Base-by-base conservation (phyloP, 2,113 vertebrate genomes). In the Strigops habroptila region DNA sequence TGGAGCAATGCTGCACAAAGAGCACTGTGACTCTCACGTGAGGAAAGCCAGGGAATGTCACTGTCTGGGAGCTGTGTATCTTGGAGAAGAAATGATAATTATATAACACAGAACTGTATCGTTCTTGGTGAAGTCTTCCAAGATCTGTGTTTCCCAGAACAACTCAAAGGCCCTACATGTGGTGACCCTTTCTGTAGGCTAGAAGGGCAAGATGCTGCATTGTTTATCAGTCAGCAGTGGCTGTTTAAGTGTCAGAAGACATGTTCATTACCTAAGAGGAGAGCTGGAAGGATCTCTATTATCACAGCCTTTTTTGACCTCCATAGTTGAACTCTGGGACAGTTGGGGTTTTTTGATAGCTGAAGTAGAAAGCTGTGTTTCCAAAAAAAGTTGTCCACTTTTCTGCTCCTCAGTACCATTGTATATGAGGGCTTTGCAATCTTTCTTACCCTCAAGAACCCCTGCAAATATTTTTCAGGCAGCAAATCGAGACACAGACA, bases 311-410 rank as follows among this genome's bases (percentile, higher is more conserved):
- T 65, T 49, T 73, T 23, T 37, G 18, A 92, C 81, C 49, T n/a
- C 33, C 77, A 49, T 35, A 46, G 83, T 93, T 94, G 86, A 96
- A 89, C 83, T 65, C 82, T 73, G 80, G 8, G 67, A 27, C 55
- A 49, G 64, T 7, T 83, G 33, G 1, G 0, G 1, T 3, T 31
- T 51, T 76, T 87, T 43, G 68, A 84, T 57, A 62, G 43, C 35
- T 86, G 63, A 86, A 95, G 62, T 24, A 92, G 92, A 94, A 92
- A 84, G 52, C 28, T 24, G 18, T 24, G 51, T 41, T 93, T 94
- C 73, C 41, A 93, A 93, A 94, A 91, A 64, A 52, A 60, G n/a
- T 74, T 55, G 43, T 48, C 35, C 8, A 11, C 48, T 84, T 76
- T 76, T 71, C 52, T 78, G 24, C 9, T 75, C 9, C 33, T 75